These are phyloP conservation scores for Petromus typicus DNA, from an alignment of 2,113 vertebrate species.

Conservation along the genomic window DNA sequence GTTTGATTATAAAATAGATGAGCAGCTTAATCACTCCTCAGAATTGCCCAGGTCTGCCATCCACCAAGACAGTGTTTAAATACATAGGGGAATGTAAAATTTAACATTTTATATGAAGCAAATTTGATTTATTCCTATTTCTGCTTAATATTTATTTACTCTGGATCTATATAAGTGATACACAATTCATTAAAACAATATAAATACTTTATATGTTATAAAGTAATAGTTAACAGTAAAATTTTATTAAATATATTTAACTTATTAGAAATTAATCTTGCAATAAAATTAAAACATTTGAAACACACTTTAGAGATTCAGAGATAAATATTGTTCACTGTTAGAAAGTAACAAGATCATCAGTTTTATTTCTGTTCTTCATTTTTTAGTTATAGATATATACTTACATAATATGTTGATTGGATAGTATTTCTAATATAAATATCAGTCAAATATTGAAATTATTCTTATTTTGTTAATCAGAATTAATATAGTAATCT, in stretches of 20 bases:
- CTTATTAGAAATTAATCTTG: not conserved
- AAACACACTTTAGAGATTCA: not conserved
- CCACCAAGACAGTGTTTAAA: not conserved
- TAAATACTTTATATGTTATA: not conserved
- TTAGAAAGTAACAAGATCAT: not conserved
- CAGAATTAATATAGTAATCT: not conserved
- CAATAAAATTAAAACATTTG: not conserved
- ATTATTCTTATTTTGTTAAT: not conserved
- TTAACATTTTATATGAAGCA: not conserved
- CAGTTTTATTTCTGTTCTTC: not conserved
- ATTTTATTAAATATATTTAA: not conserved
- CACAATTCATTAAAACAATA: not conserved
- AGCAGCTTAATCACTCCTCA: not conserved
- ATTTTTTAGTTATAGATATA: not conserved
- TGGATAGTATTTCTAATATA: not conserved
- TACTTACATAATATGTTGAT: not conserved
- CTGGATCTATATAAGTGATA: not conserved
- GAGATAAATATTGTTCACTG: not conserved
- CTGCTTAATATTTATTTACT: not conserved
- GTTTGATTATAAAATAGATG: not conserved
- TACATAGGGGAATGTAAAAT: not conserved
- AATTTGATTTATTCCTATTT: not conserved
- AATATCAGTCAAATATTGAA: constrained; percentile 5
- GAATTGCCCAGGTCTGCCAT: not conserved
- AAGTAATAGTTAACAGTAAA: not conserved